A percentile compares a stretch with the other conserved stretches of the same genome.
Evolutionary conservation across 2,797 vertebrate genomes (phyloP).

Genomic region (Lacerta bilineata): DNA sequence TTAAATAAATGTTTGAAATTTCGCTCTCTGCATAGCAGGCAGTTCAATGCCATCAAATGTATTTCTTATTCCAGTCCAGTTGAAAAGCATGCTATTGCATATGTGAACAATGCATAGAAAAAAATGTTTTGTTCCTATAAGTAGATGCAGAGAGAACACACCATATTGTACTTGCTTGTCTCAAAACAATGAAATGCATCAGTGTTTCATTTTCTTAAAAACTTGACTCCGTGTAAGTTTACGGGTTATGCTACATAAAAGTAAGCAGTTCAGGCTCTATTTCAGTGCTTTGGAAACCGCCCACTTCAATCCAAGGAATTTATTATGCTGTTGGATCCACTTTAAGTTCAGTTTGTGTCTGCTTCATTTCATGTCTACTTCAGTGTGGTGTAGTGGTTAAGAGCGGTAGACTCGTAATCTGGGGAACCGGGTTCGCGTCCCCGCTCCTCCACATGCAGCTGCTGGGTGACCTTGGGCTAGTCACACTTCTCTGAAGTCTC

Average conservation of each 20-base stretch:
- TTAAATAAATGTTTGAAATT: conserved; percentile 5
- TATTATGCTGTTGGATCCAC: too few relatives aligned
- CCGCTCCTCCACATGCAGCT: too few relatives aligned
- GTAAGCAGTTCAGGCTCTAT: too few relatives aligned
- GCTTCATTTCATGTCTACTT: too few relatives aligned
- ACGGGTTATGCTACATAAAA: conserved; percentile 5
- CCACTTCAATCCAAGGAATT: too few relatives aligned
- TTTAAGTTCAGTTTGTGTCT: too few relatives aligned
- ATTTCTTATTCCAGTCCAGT: neutral
- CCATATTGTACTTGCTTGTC: neutral
- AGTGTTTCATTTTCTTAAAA: neutral
- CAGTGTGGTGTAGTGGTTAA: too few relatives aligned
- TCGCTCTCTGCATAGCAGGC: neutral
- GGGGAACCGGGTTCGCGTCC: too few relatives aligned
- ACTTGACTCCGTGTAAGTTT: neutral
- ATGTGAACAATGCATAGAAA: neutral
- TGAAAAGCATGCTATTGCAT: neutral
- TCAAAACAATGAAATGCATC: neutral
- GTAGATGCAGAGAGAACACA: conserved; percentile 2
- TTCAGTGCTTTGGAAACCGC: too few relatives aligned
- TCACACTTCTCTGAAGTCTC: too few relatives aligned
- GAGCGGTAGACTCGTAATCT: too few relatives aligned
- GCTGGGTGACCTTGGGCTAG: too few relatives aligned
- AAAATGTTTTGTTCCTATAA: conserved; percentile 10
- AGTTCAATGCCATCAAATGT: neutral